Evolutionary conservation across 2,797 vertebrate genomes (phyloP).

Genomic region (Miichthys miiuy): DNA sequence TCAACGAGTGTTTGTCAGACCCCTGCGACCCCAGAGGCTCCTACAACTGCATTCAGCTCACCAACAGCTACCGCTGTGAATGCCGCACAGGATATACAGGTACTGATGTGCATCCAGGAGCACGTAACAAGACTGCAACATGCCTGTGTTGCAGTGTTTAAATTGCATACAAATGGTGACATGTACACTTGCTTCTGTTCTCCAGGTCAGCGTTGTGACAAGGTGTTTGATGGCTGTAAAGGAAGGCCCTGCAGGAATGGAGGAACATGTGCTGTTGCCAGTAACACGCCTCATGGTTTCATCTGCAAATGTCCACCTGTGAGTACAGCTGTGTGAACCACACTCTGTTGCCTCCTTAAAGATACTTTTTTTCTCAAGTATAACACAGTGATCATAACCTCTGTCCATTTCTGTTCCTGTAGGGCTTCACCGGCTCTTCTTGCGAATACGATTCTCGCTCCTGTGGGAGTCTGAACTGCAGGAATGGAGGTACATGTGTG

Average conservation of each 20-base stretch:
- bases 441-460: constrained; percentile 93
- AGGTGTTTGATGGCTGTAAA: constrained; percentile 94
- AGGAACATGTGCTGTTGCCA: constrained; percentile 92
- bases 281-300: constrained; percentile 92
- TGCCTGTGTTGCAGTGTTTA: not conserved
- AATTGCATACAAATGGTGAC: not conserved
- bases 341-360: not conserved
- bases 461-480: constrained; percentile 92
- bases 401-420: not conserved
- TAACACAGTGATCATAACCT: not conserved
- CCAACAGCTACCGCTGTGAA: constrained; percentile 97
- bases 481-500: constrained; percentile 92
- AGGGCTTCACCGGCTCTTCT: constrained; percentile 89
- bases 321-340: constrained; percentile 63
- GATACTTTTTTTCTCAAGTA: not conserved
- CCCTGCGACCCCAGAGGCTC: constrained; percentile 94
- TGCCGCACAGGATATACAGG: constrained; percentile 95
- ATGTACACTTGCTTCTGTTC: not conserved
- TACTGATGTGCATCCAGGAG: constrained; percentile 60
- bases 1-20: constrained; percentile 98
- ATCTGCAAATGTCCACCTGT: constrained; percentile 94
- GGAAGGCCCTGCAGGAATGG: constrained; percentile 92
- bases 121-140: fast-evolving
- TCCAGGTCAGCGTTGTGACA: constrained; percentile 94
- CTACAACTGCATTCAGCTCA: constrained; percentile 97